Evolutionary conservation across 2,113 vertebrate species (phyloP).

Genomic region (Colius striatus): DNA sequence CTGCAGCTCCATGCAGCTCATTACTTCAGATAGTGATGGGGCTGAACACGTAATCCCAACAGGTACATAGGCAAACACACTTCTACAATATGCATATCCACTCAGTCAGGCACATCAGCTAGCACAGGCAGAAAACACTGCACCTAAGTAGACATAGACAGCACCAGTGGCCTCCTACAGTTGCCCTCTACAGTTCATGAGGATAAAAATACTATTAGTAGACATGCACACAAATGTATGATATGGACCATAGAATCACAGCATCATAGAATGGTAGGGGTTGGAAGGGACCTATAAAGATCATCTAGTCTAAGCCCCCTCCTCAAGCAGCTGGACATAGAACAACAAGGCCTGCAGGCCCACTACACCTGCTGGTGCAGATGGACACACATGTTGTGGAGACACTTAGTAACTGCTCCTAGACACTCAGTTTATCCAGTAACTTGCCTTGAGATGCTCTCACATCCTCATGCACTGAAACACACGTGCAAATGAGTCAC

Average conservation of each 20-base stretch:
- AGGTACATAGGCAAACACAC: neutral
- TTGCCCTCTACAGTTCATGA: rapidly evolving
- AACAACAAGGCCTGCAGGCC: neutral
- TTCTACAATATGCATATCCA: rapidly evolving
- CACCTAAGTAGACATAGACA: rapidly evolving
- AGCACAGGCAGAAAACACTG: neutral
- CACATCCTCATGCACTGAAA: neutral
- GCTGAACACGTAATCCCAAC: neutral
- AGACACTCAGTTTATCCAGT: neutral
- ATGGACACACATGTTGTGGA: neutral
- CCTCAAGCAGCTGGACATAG: rapidly evolving
- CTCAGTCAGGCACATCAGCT: neutral
- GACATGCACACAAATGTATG: rapidly evolving
- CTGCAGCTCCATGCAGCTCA: neutral
- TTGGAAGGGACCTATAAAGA: no score
- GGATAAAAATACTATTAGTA: neutral
- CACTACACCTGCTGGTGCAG: neutral
- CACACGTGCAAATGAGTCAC: neutral
- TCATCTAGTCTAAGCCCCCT: no score
- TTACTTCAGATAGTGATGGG: neutral
- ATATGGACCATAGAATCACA: no score
- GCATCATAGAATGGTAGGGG: no score
- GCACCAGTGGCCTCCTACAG: neutral
- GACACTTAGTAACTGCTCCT: neutral
- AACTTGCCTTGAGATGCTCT: neutral